Base-by-base conservation (phyloP, 2,888 invertebrate genomes). In the Leistus spinibarbis region DNA sequence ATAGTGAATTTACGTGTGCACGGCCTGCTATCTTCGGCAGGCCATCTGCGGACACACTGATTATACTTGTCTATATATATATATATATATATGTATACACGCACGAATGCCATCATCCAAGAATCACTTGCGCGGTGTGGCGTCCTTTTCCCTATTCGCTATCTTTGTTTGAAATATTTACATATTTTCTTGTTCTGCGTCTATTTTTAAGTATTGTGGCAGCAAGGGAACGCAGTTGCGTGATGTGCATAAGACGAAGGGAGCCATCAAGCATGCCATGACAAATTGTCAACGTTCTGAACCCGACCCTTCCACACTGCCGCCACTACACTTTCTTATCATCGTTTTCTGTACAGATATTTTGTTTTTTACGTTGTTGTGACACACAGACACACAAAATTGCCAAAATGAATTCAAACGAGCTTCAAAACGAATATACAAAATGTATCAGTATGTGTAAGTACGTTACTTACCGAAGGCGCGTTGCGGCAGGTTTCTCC, bases 1-100 rank as follows among this genome's bases (percentile, higher is more conserved):
- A 73, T 73, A 73, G 73, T 67, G 53, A 54, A 73, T 73, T 73
- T 67, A 73, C 73, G 67, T 73, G 73, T 73, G 53, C 53, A 16
- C 40, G 40, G 40, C 16, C 40, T 57, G 27, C 16, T 27, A 66
- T 66, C 40, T 27, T 17, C n/a, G 9, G 13, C 16, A 9, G 40
- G 27, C 17, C 66, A 66, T 66, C 62, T 16, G 23, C 22, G 23
- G 23, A 57, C 57, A 73, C 57, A 24, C 20, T 64, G 66, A 67
- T 66, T n/a, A n/a, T 24, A 64, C 24, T 13, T 23, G 54, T 64
- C 24, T 9, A 2, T 60, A 62, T 27, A 71, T 23, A n/a, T 40
- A 53, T 62, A 17, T 53, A 27, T n/a, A 63, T 13, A 3, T 56
- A 56, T 56, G 56, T 13, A 19, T 16, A 19, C 40, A 40, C 40